Base-by-base conservation (phyloP, 2,113 vertebrate species). In the Emydura subglobosa region DNA sequence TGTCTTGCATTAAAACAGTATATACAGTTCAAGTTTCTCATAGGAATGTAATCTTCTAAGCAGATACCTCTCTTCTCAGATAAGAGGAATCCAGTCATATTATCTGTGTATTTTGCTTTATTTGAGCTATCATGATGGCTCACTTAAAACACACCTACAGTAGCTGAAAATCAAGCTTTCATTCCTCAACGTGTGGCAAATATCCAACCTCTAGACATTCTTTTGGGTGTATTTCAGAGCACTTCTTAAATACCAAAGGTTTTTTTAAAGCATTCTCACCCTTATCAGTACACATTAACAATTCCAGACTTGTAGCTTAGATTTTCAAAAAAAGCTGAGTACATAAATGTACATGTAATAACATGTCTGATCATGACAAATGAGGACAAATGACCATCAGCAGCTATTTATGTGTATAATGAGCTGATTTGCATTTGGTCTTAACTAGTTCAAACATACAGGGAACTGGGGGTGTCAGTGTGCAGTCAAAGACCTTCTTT, bases 241-340 rank as follows among this genome's bases (percentile, higher is more conserved):
- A 72, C 42, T 76, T 86, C 3, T 49, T 83, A 87, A 78, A 8
- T 29, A 39, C 42, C 82, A 22, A 79, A 94, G 88, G 74, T 95
- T 85, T 87, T 83, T 88, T 80, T 88, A 54, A 94, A 79, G 91
- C 44, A 19, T 83, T 76, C 54, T 21, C 50, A 80, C 54, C 84
- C 59, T 80, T 79, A 54, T 76, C 90, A 90, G 86, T 24, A 3
- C 55, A 80, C 2, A 11, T 79, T 82, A 78, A 47, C 94, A 7
- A 4, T 90, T 94, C 2, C 94, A 94, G 94, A 91, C 96, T 96
- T 94, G 91, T 89, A 97, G 95, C 86, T 83, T 0, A 6, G 96
- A 88, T 92, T 97, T 95, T 93, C 88, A 29, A 29, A 47, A 76
- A 76, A 47, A 95, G n/a, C 95, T 95, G 97, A 83, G 93, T 96